Conservation (phyloP, 1,140 invertebrate species). For the Propsilocerus akamusi region DNA sequence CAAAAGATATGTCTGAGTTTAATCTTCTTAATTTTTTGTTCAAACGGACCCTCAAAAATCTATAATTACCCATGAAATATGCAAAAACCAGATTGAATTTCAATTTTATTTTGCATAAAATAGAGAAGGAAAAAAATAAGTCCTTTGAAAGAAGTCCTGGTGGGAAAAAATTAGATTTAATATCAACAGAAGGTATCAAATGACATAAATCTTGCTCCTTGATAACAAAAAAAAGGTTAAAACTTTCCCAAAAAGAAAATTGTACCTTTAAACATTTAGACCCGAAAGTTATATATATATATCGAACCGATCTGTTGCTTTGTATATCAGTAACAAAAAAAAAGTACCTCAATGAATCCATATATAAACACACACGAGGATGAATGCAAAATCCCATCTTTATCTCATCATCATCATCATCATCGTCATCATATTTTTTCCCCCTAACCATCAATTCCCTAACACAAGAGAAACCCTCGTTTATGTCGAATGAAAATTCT, state of each 20-base stretch:
- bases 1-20: too few species aligned
- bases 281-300: neutral
- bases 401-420: neutral
- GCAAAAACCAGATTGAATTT: too few species aligned
- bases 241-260: too few species aligned
- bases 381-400: neutral
- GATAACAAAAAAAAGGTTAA: neutral
- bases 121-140: too few species aligned
- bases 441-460: too few species aligned
- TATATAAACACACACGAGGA: neutral
- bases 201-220: conserved; percentile 1
- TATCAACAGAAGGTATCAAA: neutral
- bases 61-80: too few species aligned
- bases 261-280: neutral
- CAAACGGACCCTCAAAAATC: too few species aligned
- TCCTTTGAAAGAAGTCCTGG: too few species aligned
- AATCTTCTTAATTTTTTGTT: too few species aligned
- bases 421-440: too few species aligned
- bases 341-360: neutral
- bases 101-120: too few species aligned
- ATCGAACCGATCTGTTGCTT: conserved; percentile 1
- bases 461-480: neutral
- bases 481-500: neutral
- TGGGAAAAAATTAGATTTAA: too few species aligned
- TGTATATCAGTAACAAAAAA: neutral